phyloP scores from a whole-genome alignment of 2,797 vertebrate genomes.

The Hydrocynus forskahlii region DNA sequence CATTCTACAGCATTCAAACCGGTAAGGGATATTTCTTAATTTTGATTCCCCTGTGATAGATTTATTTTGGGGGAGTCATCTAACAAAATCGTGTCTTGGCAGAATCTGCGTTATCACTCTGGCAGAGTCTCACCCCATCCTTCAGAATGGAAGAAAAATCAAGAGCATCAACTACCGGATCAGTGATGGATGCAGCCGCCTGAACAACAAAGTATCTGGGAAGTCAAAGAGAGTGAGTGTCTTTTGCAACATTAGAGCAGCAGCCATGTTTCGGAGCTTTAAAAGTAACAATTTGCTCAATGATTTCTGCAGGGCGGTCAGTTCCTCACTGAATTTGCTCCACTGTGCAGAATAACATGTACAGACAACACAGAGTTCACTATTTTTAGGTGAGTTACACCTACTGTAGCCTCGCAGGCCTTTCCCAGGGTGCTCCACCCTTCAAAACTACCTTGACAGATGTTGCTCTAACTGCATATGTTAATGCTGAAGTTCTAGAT shows the following conservation, averaged over 20 bases:
- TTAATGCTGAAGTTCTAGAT: neutral
- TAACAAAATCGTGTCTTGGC: conserved; percentile 42
- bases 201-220: conserved; percentile 96
- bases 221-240: conserved; percentile 93
- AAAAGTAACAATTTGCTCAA: conserved; percentile 12
- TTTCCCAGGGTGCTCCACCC: neutral
- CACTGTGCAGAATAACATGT: conserved; percentile 92
- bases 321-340: conserved; percentile 95
- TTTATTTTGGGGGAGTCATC: neutral
- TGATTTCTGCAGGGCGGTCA: conserved; percentile 85
- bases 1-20: conserved; percentile 95
- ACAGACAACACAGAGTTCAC: conserved; percentile 92
- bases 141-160: conserved; percentile 86
- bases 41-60: neutral
- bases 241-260: neutral
- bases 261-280: neutral
- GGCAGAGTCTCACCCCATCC: conserved; percentile 92
- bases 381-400: conserved; percentile 86
- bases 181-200: conserved; percentile 92
- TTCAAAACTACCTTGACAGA: neutral
- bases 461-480: neutral
- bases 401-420: neutral
- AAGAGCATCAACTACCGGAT: conserved; percentile 93
- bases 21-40: conserved; percentile 69
- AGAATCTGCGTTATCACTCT: conserved; percentile 94